Conservation (phyloP, 2,888 invertebrate genomes). For the Zygogramma bicolorata region DNA sequence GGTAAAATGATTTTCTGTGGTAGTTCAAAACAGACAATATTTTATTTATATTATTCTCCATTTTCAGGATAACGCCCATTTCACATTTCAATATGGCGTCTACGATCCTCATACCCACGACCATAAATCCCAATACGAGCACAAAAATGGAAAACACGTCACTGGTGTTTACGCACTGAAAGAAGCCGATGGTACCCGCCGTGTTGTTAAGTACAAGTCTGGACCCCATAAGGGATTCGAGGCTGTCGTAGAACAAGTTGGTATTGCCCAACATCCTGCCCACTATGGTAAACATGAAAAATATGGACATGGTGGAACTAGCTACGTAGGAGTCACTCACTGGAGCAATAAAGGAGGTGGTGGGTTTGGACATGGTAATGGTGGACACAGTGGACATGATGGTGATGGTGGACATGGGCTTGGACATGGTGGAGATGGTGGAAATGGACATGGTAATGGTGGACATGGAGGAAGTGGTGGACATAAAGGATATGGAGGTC, state of each 20-base stretch:
- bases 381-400: neutral
- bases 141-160: too few relatives aligned
- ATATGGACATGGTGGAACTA: conserved; percentile 37
- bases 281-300: conserved; percentile 46
- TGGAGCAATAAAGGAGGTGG: conserved; percentile 43
- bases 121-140: conserved; percentile 58
- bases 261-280: conserved; percentile 54
- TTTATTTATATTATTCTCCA: too few relatives aligned
- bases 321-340: conserved; percentile 52
- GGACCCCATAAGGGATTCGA: conserved; percentile 49
- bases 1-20: too few relatives aligned
- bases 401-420: neutral
- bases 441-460: neutral
- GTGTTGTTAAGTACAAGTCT: conserved; percentile 61
- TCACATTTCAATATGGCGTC: conserved; percentile 64
- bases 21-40: too few relatives aligned
- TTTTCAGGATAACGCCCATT: conserved; percentile 47
- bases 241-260: conserved; percentile 51
- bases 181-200: conserved; percentile 63
- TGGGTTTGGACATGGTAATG: neutral
- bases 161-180: conserved; percentile 61
- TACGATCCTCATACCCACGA: conserved; percentile 64
- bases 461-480: neutral
- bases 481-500: neutral
- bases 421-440: neutral